Base-by-base conservation (phyloP, 2,888 invertebrate species). In the Xylota segnis region DNA sequence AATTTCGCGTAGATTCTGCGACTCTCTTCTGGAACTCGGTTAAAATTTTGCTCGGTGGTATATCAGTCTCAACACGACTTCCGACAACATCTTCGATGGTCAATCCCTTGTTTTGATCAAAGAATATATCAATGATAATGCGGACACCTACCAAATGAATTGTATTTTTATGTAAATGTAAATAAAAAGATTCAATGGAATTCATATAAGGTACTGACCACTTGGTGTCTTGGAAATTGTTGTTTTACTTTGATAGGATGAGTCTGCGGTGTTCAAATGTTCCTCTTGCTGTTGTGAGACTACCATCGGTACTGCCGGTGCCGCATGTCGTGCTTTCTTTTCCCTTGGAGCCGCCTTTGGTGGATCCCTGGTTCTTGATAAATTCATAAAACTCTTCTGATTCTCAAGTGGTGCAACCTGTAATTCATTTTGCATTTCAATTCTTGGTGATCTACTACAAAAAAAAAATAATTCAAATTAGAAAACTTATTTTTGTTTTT, bases 61-160 rank as follows among this genome's bases (percentile, higher is more conserved):
- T 90, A 52, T 91, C 91, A 14, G 92, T 92, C 78, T 91, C 91
- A 58, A 92, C 90, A 29, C 91, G 90, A 65, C 90, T 91, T 52
- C 90, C 91, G n/a, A 90, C 86, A 56, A 92, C 89, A 70, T 92
- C 90, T 12, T 84, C 81, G 47, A 88, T 66, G 9, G 83, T 84
- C 52, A 90, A 83, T 1, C 86, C 87, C 0, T 68, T 84, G 27
- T 82, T 89, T 56, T 89, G 89, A 63, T 91, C 91, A 68, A 90
- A 91, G 58, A 89, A 90, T 37, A 92, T 91, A 59, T 92, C 92
- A 61, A 92, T 90, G 5, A 90, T 89, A 12, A 92, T 92, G 72
- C 92, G 92, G 12, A 92, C 91, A 56, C 92, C 91, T 92, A 59
- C 14, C 12, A 9, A 32, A 5, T 18, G 50, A 7, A 14, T n/a